phyloP scores from a whole-genome alignment of 2,113 vertebrate genomes.

The Sinocyclocheilus anophthalmus region DNA sequence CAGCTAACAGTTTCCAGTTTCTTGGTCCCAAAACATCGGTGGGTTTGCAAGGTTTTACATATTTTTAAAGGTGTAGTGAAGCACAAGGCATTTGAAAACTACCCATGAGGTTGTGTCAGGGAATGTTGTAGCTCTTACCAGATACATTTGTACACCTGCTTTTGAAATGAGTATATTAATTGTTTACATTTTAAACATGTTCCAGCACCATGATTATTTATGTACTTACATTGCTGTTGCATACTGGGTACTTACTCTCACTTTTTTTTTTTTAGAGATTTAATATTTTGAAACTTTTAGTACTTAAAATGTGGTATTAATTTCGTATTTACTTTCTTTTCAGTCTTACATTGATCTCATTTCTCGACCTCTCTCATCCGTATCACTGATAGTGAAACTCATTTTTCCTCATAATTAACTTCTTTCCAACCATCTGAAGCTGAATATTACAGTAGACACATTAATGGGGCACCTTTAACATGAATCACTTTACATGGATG shows the following conservation, averaged over 20 bases:
- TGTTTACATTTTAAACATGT: no score
- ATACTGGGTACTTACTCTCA: neutral
- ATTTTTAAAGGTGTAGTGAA: neutral
- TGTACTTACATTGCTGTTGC: neutral
- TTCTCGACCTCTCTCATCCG: neutral
- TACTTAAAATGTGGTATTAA: neutral
- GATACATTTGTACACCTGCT: neutral
- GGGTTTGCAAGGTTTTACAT: neutral
- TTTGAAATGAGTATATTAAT: neutral
- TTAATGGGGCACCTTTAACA: slow-evolving; percentile 74
- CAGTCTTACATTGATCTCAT: neutral
- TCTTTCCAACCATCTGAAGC: slow-evolving; percentile 67
- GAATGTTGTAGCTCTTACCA: neutral
- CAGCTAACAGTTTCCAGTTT: neutral
- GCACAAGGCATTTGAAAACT: neutral
- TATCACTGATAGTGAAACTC: slow-evolving; percentile 49
- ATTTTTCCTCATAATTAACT: slow-evolving; percentile 75
- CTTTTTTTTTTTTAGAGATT: neutral
- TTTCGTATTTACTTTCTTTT: slow-evolving; percentile 1
- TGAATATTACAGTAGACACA: slow-evolving; percentile 75
- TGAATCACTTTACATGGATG: slow-evolving; percentile 74
- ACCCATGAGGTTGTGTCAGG: neutral
- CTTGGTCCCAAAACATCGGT: neutral
- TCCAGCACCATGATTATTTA: no score
- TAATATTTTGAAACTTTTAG: neutral